Percentiles rank a stretch among this genome's conserved stretches.
Conservation (phyloP, 2,888 invertebrate species). For the Erpobdella octoculata region DNA sequence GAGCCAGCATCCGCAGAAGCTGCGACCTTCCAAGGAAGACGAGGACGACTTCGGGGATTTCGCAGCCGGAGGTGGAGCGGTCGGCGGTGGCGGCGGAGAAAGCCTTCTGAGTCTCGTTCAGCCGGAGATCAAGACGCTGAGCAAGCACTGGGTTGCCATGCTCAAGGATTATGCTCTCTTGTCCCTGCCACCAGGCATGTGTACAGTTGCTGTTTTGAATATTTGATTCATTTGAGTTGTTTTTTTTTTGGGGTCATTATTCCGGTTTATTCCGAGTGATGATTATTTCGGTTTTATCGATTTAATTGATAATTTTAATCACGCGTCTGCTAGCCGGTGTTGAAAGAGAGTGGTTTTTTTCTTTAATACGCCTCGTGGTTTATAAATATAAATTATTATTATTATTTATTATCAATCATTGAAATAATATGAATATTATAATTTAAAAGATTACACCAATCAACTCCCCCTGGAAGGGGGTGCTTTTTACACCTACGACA, state of each 20-base stretch:
- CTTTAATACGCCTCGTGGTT: too few relatives aligned
- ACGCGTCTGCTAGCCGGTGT: too few relatives aligned
- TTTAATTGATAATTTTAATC: too few relatives aligned
- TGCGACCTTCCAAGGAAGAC: too few relatives aligned
- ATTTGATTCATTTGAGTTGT: background rate
- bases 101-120: conserved; percentile 77
- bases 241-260: background rate
- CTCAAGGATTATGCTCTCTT: conserved; percentile 87
- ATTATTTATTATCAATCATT: too few relatives aligned
- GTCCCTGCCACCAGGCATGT: conserved; percentile 64
- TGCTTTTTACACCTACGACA: conserved; percentile 92
- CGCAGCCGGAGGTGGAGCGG: background rate
- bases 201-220: background rate
- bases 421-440: too few relatives aligned
- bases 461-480: conserved; percentile 73
- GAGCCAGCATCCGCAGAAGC: background rate
- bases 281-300: too few relatives aligned
- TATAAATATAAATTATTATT: too few relatives aligned
- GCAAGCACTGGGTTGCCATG: conserved; percentile 89
- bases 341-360: too few relatives aligned
- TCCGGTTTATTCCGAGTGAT: too few relatives aligned
- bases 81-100: conserved; percentile 39
- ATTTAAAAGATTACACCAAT: conserved; percentile 80
- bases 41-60: conserved; percentile 34
- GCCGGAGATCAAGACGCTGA: conserved; percentile 81